Base-by-base conservation (phyloP, 2,797 vertebrate genomes). In the Nothura maculosa region DNA sequence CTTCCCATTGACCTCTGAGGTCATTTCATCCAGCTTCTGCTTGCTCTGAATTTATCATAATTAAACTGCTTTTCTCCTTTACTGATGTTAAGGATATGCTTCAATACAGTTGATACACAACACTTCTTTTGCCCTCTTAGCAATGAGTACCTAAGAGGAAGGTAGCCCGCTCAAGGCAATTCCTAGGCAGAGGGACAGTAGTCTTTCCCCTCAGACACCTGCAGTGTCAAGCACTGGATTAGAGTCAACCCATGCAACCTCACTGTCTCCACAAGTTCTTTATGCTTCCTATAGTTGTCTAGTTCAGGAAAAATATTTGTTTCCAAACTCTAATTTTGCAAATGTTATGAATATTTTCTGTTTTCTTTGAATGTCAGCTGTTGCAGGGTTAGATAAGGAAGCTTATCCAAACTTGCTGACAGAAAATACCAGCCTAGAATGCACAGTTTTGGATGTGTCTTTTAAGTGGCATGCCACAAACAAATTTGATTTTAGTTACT, bases 21-120 rank as follows among this genome's bases (percentile, higher is more conserved):
- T 81, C 61, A 80, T 95, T 94, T 93, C n/a, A 84, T 94, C 30
- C 70, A 85, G 42, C 24, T 13, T 78, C 52, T 45, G 36, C 52
- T 84, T 57, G 25, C 24, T 75, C 38, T 86, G 21, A 76, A 69
- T 80, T 81, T 30, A 42, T 70, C 68, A 19, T 64, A 52, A 58
- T 61, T 77, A 74, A 81, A 69, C 32, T 43, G 66, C 38, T 84
- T 78, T 73, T 52, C 21, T 40, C 63, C 40, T 90, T 81, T 69
- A 40, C 13, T 87, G 67, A 42, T 14, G 62, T 48, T 6, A 36
- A 32, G 79, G 55, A 18, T 16, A 67, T 24, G 20, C 84, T 89
- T 89, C 0, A 1, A 21, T 82, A 52, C 76, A 69, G n/a, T 30
- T 93, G 36, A 17, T 2, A 6, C n/a, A 57, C 28, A 42, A 45